Evolutionary conservation across 2,888 invertebrate species (phyloP), one percentile per base, ranked within the genome.

Genomic region (Brachycybe producta): DNA sequence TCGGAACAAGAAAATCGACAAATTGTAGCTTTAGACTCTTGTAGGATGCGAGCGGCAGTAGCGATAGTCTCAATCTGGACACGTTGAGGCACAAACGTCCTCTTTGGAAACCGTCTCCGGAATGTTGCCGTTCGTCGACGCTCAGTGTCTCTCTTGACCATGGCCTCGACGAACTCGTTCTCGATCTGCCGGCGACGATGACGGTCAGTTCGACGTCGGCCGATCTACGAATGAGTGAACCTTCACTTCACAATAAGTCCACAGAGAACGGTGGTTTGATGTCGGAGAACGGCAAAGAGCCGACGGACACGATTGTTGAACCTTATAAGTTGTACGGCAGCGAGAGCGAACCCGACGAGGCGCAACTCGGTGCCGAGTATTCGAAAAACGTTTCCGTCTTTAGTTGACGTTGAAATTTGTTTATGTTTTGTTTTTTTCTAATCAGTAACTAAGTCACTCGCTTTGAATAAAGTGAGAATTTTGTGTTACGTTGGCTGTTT

Each of bases 111-210:
- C 26, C 26, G 5, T 13, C 15, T 5, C 26, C 26, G 24, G 36
- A 23, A n/a, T 15, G 15, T 26, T 36, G 24, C 24, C 13, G 17
- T 23, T 26, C 47, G 2, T 35, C 26, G 38, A 34, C 35, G 7
- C 41, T 56, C 2, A 56, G 57, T 27, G 52, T 49, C 17, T 58
- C 59, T 5, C 43, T 59, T 32, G 59, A 58, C 35, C 54, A 56
- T 7, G 57, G 57, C 2, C 41, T 58, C 2, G 54, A 58, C 46
- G 54, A 56, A 26, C 24, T 43, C 40, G 5, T 30, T 30, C 8
- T 11, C 8, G 30, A 30, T 11, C 8, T 11, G n/a, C n/a, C n/a
- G n/a, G n/a, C n/a, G n/a, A n/a, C n/a, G n/a, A n/a, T n/a, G n/a
- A n/a, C n/a, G n/a, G n/a, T n/a, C n/a, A n/a, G 23, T 23, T 26